These are phyloP conservation scores for Mylabris phalerata DNA, from an alignment of 1,140 invertebrate species.

Conservation along the genomic window DNA sequence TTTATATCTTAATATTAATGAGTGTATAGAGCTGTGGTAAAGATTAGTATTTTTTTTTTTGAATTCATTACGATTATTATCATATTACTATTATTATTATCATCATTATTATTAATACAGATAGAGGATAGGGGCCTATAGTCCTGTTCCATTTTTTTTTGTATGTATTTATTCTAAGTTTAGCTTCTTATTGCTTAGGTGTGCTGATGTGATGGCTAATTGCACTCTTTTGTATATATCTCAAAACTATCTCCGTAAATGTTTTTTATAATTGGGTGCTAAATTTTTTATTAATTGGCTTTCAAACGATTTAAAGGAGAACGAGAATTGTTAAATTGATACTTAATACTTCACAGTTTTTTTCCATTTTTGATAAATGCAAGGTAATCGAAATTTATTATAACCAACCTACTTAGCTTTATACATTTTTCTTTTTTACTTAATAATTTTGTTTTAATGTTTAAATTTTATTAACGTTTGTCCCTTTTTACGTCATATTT, in stretches of 20 bases:
- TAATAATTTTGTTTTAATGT: constrained; percentile 33
- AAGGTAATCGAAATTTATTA: too few species aligned
- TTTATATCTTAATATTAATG: constrained; percentile 10
- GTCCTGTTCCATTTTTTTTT: constrained; percentile 14
- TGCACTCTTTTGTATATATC: constrained; percentile 37
- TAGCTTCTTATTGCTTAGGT: constrained; percentile 37
- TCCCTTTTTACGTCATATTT: constrained; percentile 33
- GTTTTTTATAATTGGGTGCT: constrained; percentile 34
- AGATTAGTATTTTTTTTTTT: not conserved
- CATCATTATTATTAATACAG: too few species aligned
- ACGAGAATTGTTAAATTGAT: not conserved
- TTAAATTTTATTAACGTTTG: constrained; percentile 36
- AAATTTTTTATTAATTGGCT: constrained; percentile 13
- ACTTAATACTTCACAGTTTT: too few species aligned
- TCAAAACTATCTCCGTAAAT: constrained; percentile 29
- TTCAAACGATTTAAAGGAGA: constrained; percentile 1
- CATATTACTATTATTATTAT: too few species aligned
- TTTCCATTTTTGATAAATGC: too few species aligned
- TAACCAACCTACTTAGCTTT: constrained; percentile 1
- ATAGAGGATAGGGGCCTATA: not conserved
- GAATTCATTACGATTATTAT: not conserved
- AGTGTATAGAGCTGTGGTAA: constrained; percentile 35
- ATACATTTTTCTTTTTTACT: constrained; percentile 19
- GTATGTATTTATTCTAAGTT: constrained; percentile 29
- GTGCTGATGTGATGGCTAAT: constrained; percentile 38